phyloP scores from a whole-genome alignment of 2,888 invertebrate genomes.

The Drosophila prolongata region DNA sequence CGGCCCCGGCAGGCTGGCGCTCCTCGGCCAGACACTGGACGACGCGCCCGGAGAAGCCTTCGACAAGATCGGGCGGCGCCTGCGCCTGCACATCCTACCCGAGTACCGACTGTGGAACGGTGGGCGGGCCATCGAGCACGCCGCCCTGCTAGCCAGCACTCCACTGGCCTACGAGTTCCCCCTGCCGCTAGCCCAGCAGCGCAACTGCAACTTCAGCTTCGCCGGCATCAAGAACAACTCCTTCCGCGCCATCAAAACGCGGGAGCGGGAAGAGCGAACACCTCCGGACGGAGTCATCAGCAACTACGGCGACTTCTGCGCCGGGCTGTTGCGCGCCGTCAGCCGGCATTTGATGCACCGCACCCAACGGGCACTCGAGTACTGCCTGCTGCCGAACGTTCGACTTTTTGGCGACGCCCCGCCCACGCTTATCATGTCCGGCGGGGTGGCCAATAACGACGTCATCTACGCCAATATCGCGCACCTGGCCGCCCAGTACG shows the following conservation, averaged over 20 bases:
- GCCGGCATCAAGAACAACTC: constrained; percentile 91
- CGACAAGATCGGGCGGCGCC: constrained; percentile 95
- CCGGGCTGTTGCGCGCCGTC: constrained; percentile 90
- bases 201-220: constrained; percentile 96
- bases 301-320: constrained; percentile 92
- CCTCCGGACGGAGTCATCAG: constrained; percentile 90
- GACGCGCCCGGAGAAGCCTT: constrained; percentile 97
- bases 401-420: constrained; percentile 87
- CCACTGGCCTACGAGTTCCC: constrained; percentile 88
- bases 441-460: constrained; percentile 98
- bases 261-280: constrained; percentile 86
- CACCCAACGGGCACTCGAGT: constrained; percentile 93
- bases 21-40: constrained; percentile 92
- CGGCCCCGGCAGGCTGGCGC: constrained; percentile 89
- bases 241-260: constrained; percentile 85
- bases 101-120: constrained; percentile 89
- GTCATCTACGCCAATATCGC: constrained; percentile 90
- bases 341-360: constrained; percentile 92
- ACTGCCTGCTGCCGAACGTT: constrained; percentile 85
- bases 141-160: constrained; percentile 89
- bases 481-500: constrained; percentile 88
- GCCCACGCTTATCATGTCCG: constrained; percentile 92
- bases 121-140: constrained; percentile 93
- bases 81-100: constrained; percentile 92
- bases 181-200: constrained; percentile 87